Evolutionary conservation across 2,797 vertebrate species (phyloP).

Genomic region (Poeciliopsis presidionis): DNA sequence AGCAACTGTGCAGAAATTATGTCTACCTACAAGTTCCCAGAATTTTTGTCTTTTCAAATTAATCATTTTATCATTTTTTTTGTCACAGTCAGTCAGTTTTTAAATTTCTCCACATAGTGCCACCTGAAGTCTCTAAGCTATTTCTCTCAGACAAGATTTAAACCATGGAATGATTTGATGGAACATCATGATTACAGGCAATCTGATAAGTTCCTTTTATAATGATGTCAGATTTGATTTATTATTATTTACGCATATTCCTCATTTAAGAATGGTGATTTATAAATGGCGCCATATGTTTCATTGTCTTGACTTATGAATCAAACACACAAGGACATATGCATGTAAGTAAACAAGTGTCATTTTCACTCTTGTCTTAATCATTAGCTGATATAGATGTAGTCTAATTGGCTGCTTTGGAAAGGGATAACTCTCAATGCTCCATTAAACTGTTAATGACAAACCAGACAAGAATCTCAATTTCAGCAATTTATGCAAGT

Average conservation of each 20-base stretch:
- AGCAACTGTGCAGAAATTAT: neutral
- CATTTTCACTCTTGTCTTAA: constrained; percentile 11
- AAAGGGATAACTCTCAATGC: constrained; percentile 16
- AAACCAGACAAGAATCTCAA: constrained; percentile 12
- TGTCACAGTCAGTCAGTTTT: neutral
- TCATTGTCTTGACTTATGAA: neutral
- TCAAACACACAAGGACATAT: neutral
- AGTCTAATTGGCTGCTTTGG: constrained; percentile 7
- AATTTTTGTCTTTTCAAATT: neutral
- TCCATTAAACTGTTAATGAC: constrained; percentile 10
- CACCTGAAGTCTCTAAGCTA: too few species aligned
- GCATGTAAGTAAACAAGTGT: neutral
- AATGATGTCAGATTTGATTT: neutral
- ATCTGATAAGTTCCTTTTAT: neutral
- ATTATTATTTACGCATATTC: neutral
- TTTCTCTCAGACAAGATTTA: too few species aligned
- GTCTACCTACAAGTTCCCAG: neutral
- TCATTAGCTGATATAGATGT: constrained; percentile 17
- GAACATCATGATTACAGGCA: neutral
- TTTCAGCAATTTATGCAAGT: constrained; percentile 16
- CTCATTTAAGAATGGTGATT: neutral
- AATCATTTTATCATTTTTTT: neutral
- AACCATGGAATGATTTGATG: neutral
- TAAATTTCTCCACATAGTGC: neutral
- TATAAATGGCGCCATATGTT: neutral